Base-by-base conservation (phyloP, 2,797 vertebrate species). In the Melopsittacus undulatus region DNA sequence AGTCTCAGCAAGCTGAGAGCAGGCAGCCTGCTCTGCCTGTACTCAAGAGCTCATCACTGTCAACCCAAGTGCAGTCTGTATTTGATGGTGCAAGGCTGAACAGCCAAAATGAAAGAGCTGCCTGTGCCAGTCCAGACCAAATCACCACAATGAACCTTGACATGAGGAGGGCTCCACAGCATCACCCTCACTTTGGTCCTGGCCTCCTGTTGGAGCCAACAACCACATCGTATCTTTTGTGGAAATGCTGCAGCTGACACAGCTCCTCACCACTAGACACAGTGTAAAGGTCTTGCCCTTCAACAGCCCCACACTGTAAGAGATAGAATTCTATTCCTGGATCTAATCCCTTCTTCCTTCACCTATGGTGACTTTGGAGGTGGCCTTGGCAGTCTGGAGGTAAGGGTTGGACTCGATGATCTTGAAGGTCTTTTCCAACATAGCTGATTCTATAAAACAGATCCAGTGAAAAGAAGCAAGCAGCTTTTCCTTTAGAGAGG, bases 301-400 rank as follows among this genome's bases (percentile, higher is more conserved):
- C 32, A 91, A 62, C 68, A 83, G 46, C 46, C 54, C 70, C 52
- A 59, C 7, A 5, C 68, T 51, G 48, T 0, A 1, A 80, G 76
- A 70, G 45, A 32, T 51, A 9, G 48, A 93, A 86, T 90, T 80
- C 68, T 66, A 59, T 77, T 80, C 80, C 51, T 57, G n/a, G 88
- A 80, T 87, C 90, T n/a, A 11, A 86, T 77, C 64, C 62, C 67
- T 45, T 87, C 61, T 67, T 88, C 73, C 42, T 68, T 90, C 92
- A 72, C 54, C 81, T 93, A 36, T 26, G 23, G 34, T 26, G 23
- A 59, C 34, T 26, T 59, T 36, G 36, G 15, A 36, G 16, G n/a
- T 36, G 34, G 34, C 59, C 56, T 59, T 36, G 56, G 56, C 56
- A 36, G 23, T 11, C n/a, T 56, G 36, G 34, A 59, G 23, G 56